phyloP scores from a whole-genome alignment of 2,888 invertebrate species.

The Zygaena filipendulae region DNA sequence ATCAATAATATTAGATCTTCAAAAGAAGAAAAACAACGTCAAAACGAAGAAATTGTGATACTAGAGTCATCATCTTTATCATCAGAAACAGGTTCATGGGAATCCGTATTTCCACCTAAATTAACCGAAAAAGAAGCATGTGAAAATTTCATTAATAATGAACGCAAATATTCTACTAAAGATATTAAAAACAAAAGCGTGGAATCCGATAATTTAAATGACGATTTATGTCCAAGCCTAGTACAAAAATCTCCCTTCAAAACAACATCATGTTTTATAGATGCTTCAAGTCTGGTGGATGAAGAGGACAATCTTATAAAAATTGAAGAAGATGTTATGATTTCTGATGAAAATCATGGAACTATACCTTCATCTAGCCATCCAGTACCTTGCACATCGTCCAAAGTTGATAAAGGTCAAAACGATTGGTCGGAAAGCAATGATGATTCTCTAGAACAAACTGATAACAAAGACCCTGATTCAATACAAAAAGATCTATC shows the following conservation, averaged over 20 bases:
- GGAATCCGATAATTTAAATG: constrained; percentile 23
- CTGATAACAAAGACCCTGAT: constrained; percentile 36
- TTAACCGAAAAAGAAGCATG: constrained; percentile 45
- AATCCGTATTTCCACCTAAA: constrained; percentile 67
- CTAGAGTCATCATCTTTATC: constrained; percentile 72
- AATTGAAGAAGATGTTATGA: constrained; percentile 16
- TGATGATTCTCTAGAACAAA: constrained; percentile 50
- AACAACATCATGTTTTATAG: constrained; percentile 75
- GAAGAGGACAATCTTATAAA: constrained; percentile 64
- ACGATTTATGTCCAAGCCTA: constrained; percentile 37
- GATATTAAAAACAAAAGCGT: constrained; percentile 2
- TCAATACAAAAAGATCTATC: constrained; percentile 43
- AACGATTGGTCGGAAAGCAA: constrained; percentile 45
- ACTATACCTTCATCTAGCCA: constrained; percentile 28
- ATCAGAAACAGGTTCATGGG: constrained; percentile 74
- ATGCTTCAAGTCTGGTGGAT: constrained; percentile 79
- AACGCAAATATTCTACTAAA: constrained; percentile 31
- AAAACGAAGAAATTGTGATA: constrained; percentile 71
- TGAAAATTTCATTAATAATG: constrained; percentile 46
- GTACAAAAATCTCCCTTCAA: constrained; percentile 32
- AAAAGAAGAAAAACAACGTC: constrained; percentile 71
- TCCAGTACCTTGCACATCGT: constrained; percentile 35
- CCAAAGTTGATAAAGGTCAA: constrained; percentile 36
- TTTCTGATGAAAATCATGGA: constrained; percentile 12
- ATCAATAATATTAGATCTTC: constrained; percentile 31